Conservation (phyloP, 2,888 invertebrate species). For the Dryocosmus kuriphilus region DNA sequence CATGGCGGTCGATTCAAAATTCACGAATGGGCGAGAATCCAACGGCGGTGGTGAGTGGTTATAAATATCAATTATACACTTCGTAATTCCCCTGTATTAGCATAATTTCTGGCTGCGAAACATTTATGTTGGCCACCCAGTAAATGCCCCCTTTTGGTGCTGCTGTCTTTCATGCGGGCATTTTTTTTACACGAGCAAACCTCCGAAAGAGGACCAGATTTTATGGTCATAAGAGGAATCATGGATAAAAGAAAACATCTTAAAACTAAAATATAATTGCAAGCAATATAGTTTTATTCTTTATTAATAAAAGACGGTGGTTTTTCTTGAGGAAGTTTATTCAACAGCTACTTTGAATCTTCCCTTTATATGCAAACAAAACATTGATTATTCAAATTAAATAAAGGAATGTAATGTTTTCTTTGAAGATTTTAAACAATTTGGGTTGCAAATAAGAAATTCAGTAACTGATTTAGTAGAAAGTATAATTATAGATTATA, state of each 20-base stretch:
- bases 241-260: neutral
- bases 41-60: slow-evolving; percentile 58
- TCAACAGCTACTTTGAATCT: no score
- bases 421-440: no score
- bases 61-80: slow-evolving; percentile 76
- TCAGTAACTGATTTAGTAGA: no score
- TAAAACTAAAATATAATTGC: neutral
- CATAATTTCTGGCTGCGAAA: slow-evolving; percentile 71
- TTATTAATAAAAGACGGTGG: no score
- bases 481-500: no score
- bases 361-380: no score
- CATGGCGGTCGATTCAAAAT: slow-evolving; percentile 34
- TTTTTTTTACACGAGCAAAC: slow-evolving; percentile 38
- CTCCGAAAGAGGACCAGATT: neutral
- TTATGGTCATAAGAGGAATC: neutral
- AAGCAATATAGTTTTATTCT: neutral
- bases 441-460: no score
- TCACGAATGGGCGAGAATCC: slow-evolving; percentile 48
- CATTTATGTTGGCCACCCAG: slow-evolving; percentile 75
- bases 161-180: slow-evolving; percentile 45
- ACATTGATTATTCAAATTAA: no score
- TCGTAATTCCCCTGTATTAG: slow-evolving; percentile 71
- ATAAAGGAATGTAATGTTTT: no score
- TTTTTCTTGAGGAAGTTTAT: no score
- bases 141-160: slow-evolving; percentile 50